These are phyloP conservation scores for Eclectus roratus DNA, from an alignment of 2,113 vertebrate genomes.

Conservation along the genomic window DNA sequence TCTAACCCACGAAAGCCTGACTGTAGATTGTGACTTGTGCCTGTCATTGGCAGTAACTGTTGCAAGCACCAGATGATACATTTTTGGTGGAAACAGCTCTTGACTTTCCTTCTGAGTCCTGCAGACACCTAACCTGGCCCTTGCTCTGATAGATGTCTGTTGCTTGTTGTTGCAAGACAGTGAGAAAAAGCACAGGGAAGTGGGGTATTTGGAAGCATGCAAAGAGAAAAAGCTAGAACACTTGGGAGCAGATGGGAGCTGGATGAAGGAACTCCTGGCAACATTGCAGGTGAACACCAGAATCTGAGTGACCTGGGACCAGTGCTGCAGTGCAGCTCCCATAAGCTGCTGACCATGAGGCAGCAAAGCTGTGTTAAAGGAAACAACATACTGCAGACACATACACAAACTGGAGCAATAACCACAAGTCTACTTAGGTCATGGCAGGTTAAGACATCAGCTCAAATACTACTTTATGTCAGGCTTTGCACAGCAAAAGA, in stretches of 20 bases:
- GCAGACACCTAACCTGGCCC: neutral
- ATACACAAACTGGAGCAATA: neutral
- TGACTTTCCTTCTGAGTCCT: rapidly evolving
- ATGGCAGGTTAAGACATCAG: rapidly evolving
- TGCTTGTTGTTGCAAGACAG: neutral
- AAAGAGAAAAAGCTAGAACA: neutral
- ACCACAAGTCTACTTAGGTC: neutral
- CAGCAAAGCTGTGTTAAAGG: neutral
- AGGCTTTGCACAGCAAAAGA: neutral
- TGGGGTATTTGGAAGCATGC: neutral
- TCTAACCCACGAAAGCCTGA: neutral
- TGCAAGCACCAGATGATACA: rapidly evolving
- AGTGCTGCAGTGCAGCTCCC: neutral
- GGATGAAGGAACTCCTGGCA: neutral
- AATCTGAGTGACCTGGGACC: neutral
- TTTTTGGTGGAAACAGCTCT: neutral
- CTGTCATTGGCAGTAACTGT: too few relatives aligned
- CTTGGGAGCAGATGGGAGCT: neutral
- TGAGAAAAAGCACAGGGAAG: neutral
- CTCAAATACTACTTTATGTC: neutral
- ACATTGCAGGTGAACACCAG: neutral
- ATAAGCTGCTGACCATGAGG: neutral
- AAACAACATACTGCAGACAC: neutral
- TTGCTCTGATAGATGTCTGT: neutral
- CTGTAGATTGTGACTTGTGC: too few relatives aligned